Evolutionary conservation across 2,113 vertebrate genomes (phyloP).

Genomic region (Stomatorhinus ivindoensis): DNA sequence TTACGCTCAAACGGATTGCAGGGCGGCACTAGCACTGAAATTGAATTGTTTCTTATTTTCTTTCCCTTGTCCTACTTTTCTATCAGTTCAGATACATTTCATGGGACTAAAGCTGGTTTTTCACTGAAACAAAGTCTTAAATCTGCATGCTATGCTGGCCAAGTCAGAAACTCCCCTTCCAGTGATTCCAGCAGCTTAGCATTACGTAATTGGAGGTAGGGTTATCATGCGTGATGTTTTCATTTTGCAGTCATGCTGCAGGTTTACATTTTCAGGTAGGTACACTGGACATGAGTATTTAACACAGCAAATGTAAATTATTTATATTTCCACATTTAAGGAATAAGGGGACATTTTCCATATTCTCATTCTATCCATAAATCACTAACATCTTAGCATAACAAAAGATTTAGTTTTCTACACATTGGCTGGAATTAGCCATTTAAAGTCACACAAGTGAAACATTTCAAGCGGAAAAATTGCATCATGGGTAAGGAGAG

Average conservation of each 20-base stretch:
- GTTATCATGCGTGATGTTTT: background rate
- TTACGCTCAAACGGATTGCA: background rate
- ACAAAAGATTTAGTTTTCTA: background rate
- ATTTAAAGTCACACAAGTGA: conserved; percentile 5
- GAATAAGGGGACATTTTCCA: background rate
- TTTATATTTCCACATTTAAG: background rate
- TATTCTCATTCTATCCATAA: background rate
- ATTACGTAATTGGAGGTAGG: background rate
- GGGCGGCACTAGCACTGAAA: background rate
- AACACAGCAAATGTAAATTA: background rate
- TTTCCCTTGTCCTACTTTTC: background rate
- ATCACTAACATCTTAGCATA: background rate
- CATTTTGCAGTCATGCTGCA: background rate
- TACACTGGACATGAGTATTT: background rate
- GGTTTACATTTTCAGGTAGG: background rate
- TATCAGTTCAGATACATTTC: background rate
- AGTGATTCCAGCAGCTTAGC: background rate
- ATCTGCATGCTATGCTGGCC: background rate
- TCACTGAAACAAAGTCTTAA: background rate
- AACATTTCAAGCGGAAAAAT: conserved; percentile 3
- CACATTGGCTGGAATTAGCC: conserved; percentile 5
- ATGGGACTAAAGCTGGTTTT: background rate
- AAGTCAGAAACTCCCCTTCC: background rate
- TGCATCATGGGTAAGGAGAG: conserved; percentile 8
- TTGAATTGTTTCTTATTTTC: conserved; percentile 6